phyloP scores from a whole-genome alignment of 2,113 vertebrate species.

The Globicephala melas region DNA sequence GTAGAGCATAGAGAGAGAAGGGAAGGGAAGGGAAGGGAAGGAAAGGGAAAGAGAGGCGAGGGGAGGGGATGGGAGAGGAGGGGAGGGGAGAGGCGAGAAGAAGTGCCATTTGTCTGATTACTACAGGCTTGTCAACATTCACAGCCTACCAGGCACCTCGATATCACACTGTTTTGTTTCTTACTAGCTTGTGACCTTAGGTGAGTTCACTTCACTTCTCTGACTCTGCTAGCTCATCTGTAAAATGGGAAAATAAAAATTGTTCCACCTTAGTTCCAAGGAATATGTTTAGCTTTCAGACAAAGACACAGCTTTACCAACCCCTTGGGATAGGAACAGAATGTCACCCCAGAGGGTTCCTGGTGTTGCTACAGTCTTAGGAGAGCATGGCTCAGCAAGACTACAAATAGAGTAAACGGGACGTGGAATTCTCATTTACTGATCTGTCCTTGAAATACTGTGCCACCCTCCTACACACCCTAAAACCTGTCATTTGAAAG shows the following conservation, averaged over 20 bases:
- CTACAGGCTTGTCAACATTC: background rate
- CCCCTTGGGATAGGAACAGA: background rate
- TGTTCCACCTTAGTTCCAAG: background rate
- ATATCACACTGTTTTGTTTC: background rate
- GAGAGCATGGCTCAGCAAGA: background rate
- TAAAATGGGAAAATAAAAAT: conserved; percentile 45
- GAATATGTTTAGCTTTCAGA: background rate
- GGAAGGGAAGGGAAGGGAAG: too few relatives aligned
- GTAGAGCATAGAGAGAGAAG: background rate
- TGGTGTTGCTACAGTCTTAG: background rate
- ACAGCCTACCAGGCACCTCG: background rate
- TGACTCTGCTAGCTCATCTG: background rate
- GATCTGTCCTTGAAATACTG: background rate
- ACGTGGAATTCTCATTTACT: background rate
- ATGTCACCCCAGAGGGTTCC: background rate
- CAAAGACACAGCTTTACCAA: background rate
- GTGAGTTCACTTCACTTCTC: background rate
- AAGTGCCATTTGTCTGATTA: background rate
- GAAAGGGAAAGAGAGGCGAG: background rate
- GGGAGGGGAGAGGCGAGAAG: background rate
- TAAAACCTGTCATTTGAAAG: background rate
- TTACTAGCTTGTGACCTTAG: background rate
- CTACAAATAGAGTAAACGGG: background rate
- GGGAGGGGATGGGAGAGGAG: background rate
- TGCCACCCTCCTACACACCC: background rate